These are phyloP conservation scores for Acromyrmex charruanus DNA, from an alignment of 1,140 invertebrate species.

Conservation along the genomic window DNA sequence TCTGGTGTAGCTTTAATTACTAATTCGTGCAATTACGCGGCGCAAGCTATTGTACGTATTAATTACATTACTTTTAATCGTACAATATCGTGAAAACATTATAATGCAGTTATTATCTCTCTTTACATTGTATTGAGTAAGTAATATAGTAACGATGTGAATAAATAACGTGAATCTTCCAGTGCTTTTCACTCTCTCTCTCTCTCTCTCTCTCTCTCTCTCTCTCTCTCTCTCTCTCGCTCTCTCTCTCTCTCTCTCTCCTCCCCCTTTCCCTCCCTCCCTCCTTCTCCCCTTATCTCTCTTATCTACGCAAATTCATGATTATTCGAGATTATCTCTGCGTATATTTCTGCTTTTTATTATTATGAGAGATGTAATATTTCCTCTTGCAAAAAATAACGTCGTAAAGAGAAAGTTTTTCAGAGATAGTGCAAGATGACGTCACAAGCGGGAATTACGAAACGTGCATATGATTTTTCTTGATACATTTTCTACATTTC, in stretches of 20 bases:
- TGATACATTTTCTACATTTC: slow-evolving; percentile 1
- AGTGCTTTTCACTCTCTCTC: background rate
- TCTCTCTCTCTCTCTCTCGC: background rate
- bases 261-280: background rate
- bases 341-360: slow-evolving; percentile 14
- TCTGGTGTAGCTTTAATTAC: slow-evolving; percentile 20
- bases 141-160: background rate
- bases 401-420: slow-evolving; percentile 32
- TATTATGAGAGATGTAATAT: slow-evolving; percentile 16
- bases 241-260: background rate
- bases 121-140: background rate
- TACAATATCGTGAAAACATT: background rate
- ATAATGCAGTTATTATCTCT: background rate
- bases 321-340: background rate
- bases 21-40: background rate
- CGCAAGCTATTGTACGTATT: slow-evolving; percentile 1
- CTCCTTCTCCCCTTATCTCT: no score
- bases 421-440: background rate
- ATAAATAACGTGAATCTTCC: slow-evolving; percentile 16
- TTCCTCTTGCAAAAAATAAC: slow-evolving; percentile 5
- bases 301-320: background rate
- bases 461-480: slow-evolving; percentile 16
- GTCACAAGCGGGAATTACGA: slow-evolving; percentile 11
- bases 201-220: background rate
- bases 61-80: slow-evolving; percentile 26